phyloP scores from a whole-genome alignment of 2,113 vertebrate species.

The Haplotaxodon microlepis region DNA sequence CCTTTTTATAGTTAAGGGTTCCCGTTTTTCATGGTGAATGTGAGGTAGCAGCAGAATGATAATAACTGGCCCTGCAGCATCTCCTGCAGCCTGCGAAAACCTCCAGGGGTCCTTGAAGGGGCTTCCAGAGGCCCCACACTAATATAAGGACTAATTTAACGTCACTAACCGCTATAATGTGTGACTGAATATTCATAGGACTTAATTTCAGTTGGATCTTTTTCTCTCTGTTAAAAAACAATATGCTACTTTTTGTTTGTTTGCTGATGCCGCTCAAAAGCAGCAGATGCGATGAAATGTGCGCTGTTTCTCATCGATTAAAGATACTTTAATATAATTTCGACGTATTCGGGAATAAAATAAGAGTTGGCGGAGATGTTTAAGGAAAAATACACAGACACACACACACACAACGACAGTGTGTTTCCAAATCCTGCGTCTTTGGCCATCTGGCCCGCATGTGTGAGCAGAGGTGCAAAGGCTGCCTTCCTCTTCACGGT shows the following conservation, averaged over 20 bases:
- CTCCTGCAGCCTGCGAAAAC: background rate
- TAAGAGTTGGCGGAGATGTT: background rate
- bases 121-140: background rate
- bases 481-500: constrained; percentile 38
- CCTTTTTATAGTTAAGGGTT: background rate
- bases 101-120: background rate
- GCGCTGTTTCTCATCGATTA: background rate
- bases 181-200: constrained; percentile 33
- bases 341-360: background rate
- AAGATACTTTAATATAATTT: background rate
- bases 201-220: background rate
- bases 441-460: constrained; percentile 53
- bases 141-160: constrained; percentile 19
- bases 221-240: background rate
- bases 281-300: background rate
- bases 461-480: constrained; percentile 50
- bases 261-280: background rate
- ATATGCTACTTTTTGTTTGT: background rate
- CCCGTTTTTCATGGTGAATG: background rate
- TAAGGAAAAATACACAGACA: background rate
- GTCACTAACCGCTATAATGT: background rate
- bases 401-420: background rate
- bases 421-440: background rate
- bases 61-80: background rate
- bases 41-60: background rate